phyloP scores from a whole-genome alignment of 2,888 invertebrate genomes.

The Polylopha cassiicola region DNA sequence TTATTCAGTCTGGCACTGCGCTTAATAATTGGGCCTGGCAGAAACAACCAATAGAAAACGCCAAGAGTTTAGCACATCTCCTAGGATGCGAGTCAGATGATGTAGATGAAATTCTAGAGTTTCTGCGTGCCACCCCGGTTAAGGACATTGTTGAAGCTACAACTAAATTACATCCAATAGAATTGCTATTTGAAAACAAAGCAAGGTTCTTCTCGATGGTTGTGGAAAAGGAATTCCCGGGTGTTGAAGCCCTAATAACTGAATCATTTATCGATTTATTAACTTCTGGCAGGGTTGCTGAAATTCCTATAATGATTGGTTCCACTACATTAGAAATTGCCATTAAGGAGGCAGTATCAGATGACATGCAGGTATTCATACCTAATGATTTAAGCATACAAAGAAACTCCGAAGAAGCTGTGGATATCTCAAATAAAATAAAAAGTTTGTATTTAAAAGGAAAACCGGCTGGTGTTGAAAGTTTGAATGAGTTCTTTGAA shows the following conservation, averaged over 20 bases:
- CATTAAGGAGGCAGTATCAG: constrained; percentile 34
- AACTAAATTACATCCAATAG: constrained; percentile 31
- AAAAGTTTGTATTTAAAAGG: constrained; percentile 55
- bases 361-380: constrained; percentile 54
- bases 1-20: constrained; percentile 59
- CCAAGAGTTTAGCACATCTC: constrained; percentile 42
- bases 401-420: constrained; percentile 44
- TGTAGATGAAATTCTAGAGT: constrained; percentile 56
- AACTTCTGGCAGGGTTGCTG: constrained; percentile 56
- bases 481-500: constrained; percentile 46
- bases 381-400: constrained; percentile 51
- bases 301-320: constrained; percentile 62
- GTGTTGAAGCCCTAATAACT: constrained; percentile 51
- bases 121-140: constrained; percentile 50
- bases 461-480: constrained; percentile 39
- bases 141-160: constrained; percentile 55
- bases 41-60: constrained; percentile 52
- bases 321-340: constrained; percentile 51
- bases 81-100: constrained; percentile 56
- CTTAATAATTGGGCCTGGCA: constrained; percentile 44
- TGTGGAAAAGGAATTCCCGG: constrained; percentile 61
- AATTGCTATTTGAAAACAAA: constrained; percentile 26
- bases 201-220: constrained; percentile 40
- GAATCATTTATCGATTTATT: constrained; percentile 55
- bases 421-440: constrained; percentile 47